Percentiles rank a stretch among this genome's conserved stretches.
Evolutionary conservation across 2,113 vertebrate species (phyloP).

Genomic region (Halcyon senegalensis): DNA sequence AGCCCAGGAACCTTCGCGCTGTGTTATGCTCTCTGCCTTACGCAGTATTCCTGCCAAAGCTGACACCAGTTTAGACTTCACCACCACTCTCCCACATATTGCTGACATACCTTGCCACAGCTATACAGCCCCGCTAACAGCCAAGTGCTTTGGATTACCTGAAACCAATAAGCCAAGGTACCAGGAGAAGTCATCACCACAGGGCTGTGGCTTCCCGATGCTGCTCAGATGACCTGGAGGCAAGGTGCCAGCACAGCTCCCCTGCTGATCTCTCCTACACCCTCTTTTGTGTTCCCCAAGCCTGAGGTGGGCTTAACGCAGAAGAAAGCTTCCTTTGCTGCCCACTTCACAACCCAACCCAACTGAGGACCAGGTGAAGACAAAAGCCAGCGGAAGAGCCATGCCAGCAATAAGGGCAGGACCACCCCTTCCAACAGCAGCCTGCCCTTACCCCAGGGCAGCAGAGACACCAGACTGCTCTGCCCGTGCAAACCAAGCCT

Average conservation of each 20-base stretch:
- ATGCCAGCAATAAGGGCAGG: not conserved
- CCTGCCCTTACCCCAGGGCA: accelerated
- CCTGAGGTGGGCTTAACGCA: not conserved
- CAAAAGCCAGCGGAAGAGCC: not conserved
- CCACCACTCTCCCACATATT: not conserved
- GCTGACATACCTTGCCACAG: not conserved
- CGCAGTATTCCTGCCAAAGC: not conserved
- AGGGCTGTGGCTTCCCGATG: not conserved
- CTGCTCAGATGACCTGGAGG: not conserved
- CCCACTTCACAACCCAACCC: not conserved
- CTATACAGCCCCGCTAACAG: no score
- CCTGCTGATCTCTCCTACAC: accelerated
- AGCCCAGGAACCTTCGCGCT: not conserved
- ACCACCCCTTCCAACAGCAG: not conserved
- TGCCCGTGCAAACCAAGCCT: not conserved
- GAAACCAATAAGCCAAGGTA: not conserved
- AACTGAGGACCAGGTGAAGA: not conserved
- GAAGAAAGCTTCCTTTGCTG: not conserved
- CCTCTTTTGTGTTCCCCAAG: accelerated
- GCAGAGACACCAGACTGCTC: not conserved
- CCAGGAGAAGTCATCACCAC: not conserved
- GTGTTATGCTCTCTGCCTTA: not conserved
- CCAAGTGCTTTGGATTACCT: not conserved
- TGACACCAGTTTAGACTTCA: not conserved
- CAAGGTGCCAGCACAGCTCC: not conserved